These are phyloP conservation scores for Tetraodon nigroviridis DNA, from an alignment of 2,113 vertebrate genomes.

Conservation along the genomic window DNA sequence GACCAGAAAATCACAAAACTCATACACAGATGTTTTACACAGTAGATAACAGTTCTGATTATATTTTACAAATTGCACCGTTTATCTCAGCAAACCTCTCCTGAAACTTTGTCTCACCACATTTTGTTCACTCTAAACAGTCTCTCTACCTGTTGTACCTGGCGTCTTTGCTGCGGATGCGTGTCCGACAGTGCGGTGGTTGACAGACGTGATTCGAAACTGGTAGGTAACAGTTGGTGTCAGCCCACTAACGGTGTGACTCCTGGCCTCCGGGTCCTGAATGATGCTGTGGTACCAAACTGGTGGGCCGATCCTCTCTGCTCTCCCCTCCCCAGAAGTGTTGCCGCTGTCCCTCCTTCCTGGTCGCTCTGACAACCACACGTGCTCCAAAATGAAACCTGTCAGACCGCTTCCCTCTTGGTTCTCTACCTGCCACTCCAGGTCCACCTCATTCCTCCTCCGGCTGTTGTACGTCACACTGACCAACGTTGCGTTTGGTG, in stretches of 20 bases:
- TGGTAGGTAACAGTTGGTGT: conserved; percentile 77
- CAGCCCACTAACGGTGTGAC: conserved; percentile 72
- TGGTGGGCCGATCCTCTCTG: conserved; percentile 2
- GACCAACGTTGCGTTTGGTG: conserved; percentile 84
- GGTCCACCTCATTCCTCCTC: conserved; percentile 78
- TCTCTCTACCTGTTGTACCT: conserved; percentile 70
- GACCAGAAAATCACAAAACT: no score
- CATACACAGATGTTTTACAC: not conserved
- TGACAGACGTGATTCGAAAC: conserved; percentile 82
- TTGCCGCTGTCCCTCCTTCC: conserved; percentile 19
- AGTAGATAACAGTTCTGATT: not conserved
- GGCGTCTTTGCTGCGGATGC: conserved; percentile 84
- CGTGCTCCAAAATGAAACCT: conserved; percentile 81
- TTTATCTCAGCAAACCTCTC: not conserved
- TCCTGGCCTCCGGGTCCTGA: conserved; percentile 74
- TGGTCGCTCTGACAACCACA: conserved; percentile 50
- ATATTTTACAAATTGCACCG: not conserved
- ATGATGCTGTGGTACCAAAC: conserved; percentile 76
- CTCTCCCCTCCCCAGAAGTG: not conserved
- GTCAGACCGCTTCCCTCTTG: conserved; percentile 68
- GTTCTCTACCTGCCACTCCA: conserved; percentile 77
- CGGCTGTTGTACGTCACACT: conserved; percentile 73
- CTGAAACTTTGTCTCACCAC: not conserved
- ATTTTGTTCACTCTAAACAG: not conserved
- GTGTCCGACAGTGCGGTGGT: conserved; percentile 81